Evolutionary conservation across 2,888 invertebrate genomes (phyloP), one percentile per base, ranked within the genome.

Genomic region (Diaperis boleti): DNA sequence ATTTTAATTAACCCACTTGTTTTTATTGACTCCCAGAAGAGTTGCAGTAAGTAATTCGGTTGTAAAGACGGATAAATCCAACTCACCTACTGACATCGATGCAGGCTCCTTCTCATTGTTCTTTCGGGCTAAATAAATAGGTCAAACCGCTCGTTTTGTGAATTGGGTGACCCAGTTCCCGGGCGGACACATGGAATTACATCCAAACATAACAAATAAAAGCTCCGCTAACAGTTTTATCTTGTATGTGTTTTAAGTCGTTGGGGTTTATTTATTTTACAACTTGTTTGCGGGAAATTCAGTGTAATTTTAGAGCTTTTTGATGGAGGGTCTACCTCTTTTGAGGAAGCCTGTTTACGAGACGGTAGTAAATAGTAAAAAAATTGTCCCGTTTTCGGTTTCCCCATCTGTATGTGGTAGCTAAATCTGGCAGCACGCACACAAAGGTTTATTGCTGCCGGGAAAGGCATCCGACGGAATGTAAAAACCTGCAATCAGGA

Each of bases 161-260:
- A 68, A 68, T 63, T 66, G 39, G 68, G 68, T 68, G 42, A 68
- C 68, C 68, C 45, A 68, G 56, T 66, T 68, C 65, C 57, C 57
- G 64, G 65, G 63, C 63, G 54, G 49, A 64, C 55, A 60, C 55
- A 64, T 60, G 64, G 39, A 64, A 33, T 64, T 60, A 55, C 60
- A 55, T 35, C 60, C 59, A 60, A 64, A 64, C 54, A 63, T 47
- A 63, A 59, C 60, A 64, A 64, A 64, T 55, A 62, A 45, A 42
- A 56, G 45, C 56, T 54, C 41, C n/a, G 33, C 52, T 50, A 44
- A 45, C 60, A 54, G 45, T 52, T 52, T 60, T 59, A 59, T 59
- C 59, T 44, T 56, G 55, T 55, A 42, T 55, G 42, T 42, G 42
- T 59, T 56, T n/a, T 26, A 59, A 56, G 45, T 31, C 41, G 44